Percentiles rank a stretch among this genome's conserved stretches.
Conservation (phyloP, 2,113 vertebrate genomes). For the Rhizomys pruinosus region DNA sequence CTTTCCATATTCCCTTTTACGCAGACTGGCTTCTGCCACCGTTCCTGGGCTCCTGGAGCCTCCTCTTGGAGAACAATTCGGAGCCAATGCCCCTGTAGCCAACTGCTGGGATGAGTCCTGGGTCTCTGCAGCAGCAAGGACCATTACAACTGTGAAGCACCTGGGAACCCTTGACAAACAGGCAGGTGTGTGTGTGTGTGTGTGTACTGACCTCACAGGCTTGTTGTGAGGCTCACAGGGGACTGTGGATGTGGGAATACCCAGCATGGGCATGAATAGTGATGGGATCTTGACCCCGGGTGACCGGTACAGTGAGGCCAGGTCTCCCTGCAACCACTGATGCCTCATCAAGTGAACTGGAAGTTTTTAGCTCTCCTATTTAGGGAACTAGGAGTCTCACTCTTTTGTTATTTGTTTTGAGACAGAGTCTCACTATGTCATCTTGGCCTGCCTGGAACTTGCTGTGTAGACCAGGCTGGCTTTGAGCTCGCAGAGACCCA, state of each 20-base stretch:
- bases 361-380: background rate
- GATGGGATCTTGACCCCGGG: background rate
- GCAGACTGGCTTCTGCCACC: background rate
- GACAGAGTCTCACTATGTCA: no score
- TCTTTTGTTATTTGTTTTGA: background rate
- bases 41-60: background rate
- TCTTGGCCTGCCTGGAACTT: no score
- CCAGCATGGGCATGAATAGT: rapidly evolving
- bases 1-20: rapidly evolving
- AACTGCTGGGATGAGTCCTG: background rate
- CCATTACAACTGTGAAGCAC: background rate
- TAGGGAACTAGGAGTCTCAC: background rate
- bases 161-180: background rate
- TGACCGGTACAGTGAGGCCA: background rate
- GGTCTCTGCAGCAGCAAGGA: no score
- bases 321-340: background rate
- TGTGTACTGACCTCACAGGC: rapidly evolving
- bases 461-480: no score
- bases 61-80: background rate
- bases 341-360: background rate
- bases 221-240: background rate
- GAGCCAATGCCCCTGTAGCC: rapidly evolving
- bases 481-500: no score
- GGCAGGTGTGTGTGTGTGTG: rapidly evolving
- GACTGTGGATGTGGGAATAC: rapidly evolving